Base-by-base conservation (phyloP, 2,113 vertebrate genomes). In the Maylandia zebra region DNA sequence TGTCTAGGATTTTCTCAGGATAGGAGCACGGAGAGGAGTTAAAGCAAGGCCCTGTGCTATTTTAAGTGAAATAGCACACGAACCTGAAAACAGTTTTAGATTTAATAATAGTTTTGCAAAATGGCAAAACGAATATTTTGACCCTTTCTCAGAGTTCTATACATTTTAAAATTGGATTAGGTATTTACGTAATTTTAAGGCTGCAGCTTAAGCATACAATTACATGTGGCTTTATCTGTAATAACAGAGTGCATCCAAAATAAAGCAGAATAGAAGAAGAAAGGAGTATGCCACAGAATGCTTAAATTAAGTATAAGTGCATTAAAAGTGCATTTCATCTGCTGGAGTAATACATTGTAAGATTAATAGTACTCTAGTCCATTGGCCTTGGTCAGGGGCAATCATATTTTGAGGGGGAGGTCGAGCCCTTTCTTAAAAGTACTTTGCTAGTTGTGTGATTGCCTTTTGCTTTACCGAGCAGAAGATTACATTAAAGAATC, bases 251-350 rank as follows among this genome's bases (percentile, higher is more conserved):
- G 22, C 69, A 48, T 30, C 69, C 69, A 48, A 76, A 76, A 76
- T 30, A 48, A 30, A 48, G 43, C 16, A 48, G 71, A 30, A 48
- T 76, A 76, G 43, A 30, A 30, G 43, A 76, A 48, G 43, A 76
- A 76, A 76, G 43, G 43, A 48, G 43, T 30, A 48, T 76, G 71
- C 24, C 71, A 19, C 9, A 48, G 43, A 76, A 76, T 48, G 10
- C 43, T 48, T 30, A 48, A 30, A 76, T 76, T 5, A 48, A 76
- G 41, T 27, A 48, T 76, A 48, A 76, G 69, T 74, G 69, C 8
- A 74, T 74, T 74, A 76, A 48, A 48, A 48, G 69, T 76, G 71
- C 24, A 76, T 76, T 76, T 76, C 71, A 76, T 76, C 71, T 11
- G 43, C 16, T 76, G 71, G 24, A 76, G 43, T 48, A 48, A 19